phyloP scores from a whole-genome alignment of 1,140 invertebrate species.

The Anastrepha obliqua region DNA sequence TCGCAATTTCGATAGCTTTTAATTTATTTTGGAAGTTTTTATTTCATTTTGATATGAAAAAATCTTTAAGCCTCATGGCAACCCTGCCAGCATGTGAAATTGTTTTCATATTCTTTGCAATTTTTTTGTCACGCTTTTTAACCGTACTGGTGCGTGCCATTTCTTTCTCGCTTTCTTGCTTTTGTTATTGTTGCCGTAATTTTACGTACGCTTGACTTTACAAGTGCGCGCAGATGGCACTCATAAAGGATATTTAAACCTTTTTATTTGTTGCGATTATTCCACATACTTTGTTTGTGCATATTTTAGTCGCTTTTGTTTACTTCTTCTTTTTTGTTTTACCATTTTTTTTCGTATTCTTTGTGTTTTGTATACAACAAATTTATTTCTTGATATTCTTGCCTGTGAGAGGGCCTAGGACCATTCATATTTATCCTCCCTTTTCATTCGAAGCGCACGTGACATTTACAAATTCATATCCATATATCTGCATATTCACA shows the following conservation, averaged over 20 bases:
- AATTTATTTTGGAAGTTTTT: not conserved
- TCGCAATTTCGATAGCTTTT: not conserved
- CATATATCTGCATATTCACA: not conserved
- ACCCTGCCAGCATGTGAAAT: not conserved
- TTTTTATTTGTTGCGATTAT: slow-evolving; percentile 18
- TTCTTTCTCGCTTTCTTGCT: not conserved
- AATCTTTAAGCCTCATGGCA: not conserved
- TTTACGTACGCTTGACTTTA: slow-evolving; percentile 25
- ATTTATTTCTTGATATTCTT: not conserved
- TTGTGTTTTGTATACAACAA: too few relatives aligned
- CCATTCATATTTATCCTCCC: not conserved
- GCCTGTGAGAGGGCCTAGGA: not conserved
- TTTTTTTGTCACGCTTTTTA: not conserved
- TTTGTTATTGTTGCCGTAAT: not conserved
- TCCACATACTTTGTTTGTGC: not conserved
- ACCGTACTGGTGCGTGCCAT: not conserved
- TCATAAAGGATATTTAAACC: slow-evolving; percentile 32
- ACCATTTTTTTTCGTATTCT: too few relatives aligned
- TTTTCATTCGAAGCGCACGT: not conserved
- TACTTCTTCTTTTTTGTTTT: not conserved
- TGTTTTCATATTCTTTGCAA: not conserved
- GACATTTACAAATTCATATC: not conserved
- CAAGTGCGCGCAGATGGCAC: slow-evolving; percentile 6
- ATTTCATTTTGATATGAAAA: not conserved
- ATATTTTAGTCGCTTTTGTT: slow-evolving; percentile 19